Base-by-base conservation (phyloP, 1,140 invertebrate species). In the Rhynchophorus ferrugineus region DNA sequence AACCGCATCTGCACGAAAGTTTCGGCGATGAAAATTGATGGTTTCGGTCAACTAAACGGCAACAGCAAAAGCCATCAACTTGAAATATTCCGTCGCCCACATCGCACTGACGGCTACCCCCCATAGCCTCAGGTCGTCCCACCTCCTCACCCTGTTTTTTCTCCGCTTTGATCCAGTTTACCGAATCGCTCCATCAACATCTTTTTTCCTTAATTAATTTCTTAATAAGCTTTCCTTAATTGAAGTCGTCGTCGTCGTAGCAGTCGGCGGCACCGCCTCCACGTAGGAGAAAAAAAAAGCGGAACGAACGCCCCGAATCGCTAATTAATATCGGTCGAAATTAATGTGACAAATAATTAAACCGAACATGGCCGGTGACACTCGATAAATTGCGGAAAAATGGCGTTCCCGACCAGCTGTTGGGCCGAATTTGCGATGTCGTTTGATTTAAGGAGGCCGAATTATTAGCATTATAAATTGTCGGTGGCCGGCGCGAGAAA, bases 351-450 rank as follows among this genome's bases (percentile, higher is more conserved):
- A 45, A 45, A 52, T 52, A 52, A 52, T 52, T 52, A 52, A 52
- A 45, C 34, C 35, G 43, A 52, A 35, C 49, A 52, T 52, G 49
- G 49, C 16, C 33, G 20, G 49, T 45, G 49, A 52, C 49, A 45
- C 49, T 34, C 42, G 49, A 52, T 52, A 52, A 52, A 52, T 52
- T 52, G 49, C 43, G 29, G 49, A 52, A 52, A 52, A 52, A 52
- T 52, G n/a, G 42, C 42, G 20, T 35, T 37, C 24, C 17, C n/a
- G 41, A 7, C 49, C 24, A 51, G 49, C 49, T 51, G 49, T 51
- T 51, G 39, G 49, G 37, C 49, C 49, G 33, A 51, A 51, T 51
- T 51, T 51, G 41, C 49, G 39, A 51, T 51, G 41, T 36, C 37
- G 49, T 21, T 36, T 51, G 49, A 51, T 51, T 51, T 51, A 51